Evolutionary conservation across 2,797 vertebrate species (phyloP), one percentile per base, ranked within the genome.

Genomic region (Etheostoma nigrum): DNA sequence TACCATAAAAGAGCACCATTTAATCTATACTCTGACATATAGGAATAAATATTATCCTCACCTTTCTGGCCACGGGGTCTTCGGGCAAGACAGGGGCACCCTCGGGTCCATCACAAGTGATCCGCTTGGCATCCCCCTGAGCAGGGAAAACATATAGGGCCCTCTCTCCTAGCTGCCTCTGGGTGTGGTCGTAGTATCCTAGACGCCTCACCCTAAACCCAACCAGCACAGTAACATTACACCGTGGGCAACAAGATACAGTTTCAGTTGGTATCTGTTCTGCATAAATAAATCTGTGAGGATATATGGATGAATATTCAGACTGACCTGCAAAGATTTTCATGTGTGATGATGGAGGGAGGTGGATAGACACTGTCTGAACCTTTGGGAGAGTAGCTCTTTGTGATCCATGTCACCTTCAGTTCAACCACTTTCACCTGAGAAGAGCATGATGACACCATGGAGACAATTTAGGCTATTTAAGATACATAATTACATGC

Each of bases 381-480:
- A 71, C 98, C 97, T 88, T 97, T 97, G 44, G 97, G 96, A 74
- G 97, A 99, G 92, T 97, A 99, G 88, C 98, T 99, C 94, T 98
- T 99, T 15, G 98, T 99, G 85, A 99, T 99, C 98, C 98, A 99
- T 0, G 96, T 99, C 86, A 99, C 97, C 78, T 98, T 97, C 23
- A 99, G 89, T 78, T 99, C 97, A 8, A 97, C 97, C 14, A 99
- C 98, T 79, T 99, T 97, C 0, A 99, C 97, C 98, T 99, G 88
- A 75, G 44, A 51, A 78, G 30, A 74, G 11, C 48, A 78, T 25
- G 42, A 21, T 3, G 11, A 55, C 44, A 75, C 3, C 21, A 25
- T 0, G 3, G 27, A 68, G 0, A 54, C 19, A 4, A 10, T 45
- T 73, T 57, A 27, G 49, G 53, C 53, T 6, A 30, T n/a, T 33